These are phyloP conservation scores for Stichopus chloronotus DNA, from an alignment of 35 echinoderm and acorn worm genomes.

Conservation along the genomic window DNA sequence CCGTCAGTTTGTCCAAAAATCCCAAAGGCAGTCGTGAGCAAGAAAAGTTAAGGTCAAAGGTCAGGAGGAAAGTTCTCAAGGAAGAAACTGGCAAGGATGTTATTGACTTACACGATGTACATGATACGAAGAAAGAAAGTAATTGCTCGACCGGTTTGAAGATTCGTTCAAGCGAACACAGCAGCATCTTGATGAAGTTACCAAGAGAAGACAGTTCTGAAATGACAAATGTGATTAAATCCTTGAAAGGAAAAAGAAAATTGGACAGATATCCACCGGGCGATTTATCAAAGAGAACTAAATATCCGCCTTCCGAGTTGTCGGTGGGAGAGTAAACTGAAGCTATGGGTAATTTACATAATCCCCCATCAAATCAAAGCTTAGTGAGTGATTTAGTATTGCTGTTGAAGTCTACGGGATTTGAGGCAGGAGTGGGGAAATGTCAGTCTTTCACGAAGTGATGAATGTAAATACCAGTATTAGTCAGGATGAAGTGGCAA, in stretches of 20 bases:
- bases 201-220: not conserved
- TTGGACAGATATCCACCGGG: not conserved
- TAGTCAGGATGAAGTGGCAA: not conserved
- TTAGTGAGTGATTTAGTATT: slow-evolving; percentile 12
- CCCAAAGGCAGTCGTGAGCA: not conserved
- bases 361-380: slow-evolving; percentile 38
- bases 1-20: not conserved
- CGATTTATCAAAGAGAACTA: not conserved
- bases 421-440: slow-evolving; percentile 12
- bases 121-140: slow-evolving; percentile 2
- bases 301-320: not conserved
- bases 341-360: slow-evolving; percentile 39
- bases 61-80: not conserved
- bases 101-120: slow-evolving; percentile 1
- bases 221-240: slow-evolving; percentile 23
- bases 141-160: not conserved
- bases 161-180: not conserved
- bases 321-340: not conserved
- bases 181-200: not conserved
- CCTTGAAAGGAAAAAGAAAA: slow-evolving; percentile 24
- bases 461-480: slow-evolving; percentile 7
- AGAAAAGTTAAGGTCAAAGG: slow-evolving; percentile 27
- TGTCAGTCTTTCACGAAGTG: not conserved
- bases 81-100: not conserved
- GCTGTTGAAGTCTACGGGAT: not conserved